Conservation (phyloP, 2,797 vertebrate species). For the Pterois miles region DNA sequence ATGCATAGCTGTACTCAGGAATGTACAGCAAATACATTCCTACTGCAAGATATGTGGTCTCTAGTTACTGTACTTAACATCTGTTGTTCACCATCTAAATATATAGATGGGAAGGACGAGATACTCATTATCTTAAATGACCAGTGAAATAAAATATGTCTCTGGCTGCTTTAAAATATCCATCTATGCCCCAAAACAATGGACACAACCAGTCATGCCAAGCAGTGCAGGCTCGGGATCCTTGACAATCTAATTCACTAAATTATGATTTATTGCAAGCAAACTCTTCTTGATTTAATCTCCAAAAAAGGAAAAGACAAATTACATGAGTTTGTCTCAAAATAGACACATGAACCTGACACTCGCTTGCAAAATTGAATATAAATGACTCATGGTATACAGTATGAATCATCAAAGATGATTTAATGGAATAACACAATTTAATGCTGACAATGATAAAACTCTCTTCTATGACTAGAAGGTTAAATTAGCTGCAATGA, state of each 20-base stretch:
- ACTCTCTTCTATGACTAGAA: background rate
- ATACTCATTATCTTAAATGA: background rate
- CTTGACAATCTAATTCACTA: background rate
- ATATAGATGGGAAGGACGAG: background rate
- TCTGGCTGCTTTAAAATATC: background rate
- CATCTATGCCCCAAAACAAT: background rate
- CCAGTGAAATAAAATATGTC: background rate
- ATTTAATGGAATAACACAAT: constrained; percentile 6
- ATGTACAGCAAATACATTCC: background rate
- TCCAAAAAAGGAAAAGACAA: background rate
- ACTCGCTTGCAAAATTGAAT: background rate
- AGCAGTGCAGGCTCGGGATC: background rate
- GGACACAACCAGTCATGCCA: background rate
- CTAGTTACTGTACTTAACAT: background rate
- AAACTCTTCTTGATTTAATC: background rate
- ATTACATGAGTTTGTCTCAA: background rate
- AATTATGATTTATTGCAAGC: background rate
- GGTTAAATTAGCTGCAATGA: background rate
- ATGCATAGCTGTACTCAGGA: background rate
- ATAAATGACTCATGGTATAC: background rate
- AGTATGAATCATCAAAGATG: background rate
- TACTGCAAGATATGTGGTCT: background rate
- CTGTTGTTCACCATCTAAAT: background rate
- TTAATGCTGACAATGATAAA: background rate
- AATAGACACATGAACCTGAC: background rate